Base-by-base conservation (phyloP, 2,113 vertebrate genomes). In the Trachemys scripta region DNA sequence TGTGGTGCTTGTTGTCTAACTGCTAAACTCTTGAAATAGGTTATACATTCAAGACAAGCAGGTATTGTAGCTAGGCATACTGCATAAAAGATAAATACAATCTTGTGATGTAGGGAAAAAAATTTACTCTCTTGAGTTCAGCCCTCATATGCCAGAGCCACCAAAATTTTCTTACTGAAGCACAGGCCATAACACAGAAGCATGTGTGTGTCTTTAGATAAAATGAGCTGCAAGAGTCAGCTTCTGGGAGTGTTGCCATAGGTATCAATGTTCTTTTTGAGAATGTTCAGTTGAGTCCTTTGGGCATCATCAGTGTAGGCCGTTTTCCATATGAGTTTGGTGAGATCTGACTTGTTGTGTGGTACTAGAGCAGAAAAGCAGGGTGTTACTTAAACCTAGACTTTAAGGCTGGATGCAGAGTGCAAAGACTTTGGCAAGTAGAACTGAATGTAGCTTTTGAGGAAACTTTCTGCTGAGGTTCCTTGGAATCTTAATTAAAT, bases 71-170 rank as follows among this genome's bases (percentile, higher is more conserved):
- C 69, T 45, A 31, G 83, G 3, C 45, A 80, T 49, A 25, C 27
- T 17, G 2, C 88, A 56, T 92, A 0, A 0, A 87, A 65, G 35
- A 3, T 22, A 31, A 42, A 90, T 85, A 95, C 96, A 95, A 72
- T 96, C 93, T 96, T 92, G 72, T 65, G 87, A 65, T 82, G 42
- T 53, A 57, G 11, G 79, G 57, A 57, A 85, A 81, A 91, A 88
- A 72, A 72, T 85, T 35, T 78, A 31, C 25, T 59, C 89, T 80
- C 51, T n/a, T 84, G 89, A 83, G 75, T 92, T 84, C 13, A 76
- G 56, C 49, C 56, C 25, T 93, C 47, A 0, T 54, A 49, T 1
- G 9, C 45, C 78, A 7, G 42, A 96, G 62, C 85, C 83, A 57
- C 53, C 0, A 4, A n/a, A 47, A 88, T 1, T 76, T 82, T 53